Evolutionary conservation across 2,888 invertebrate species (phyloP), one percentile per base, ranked within the genome.

Genomic region (Epinotia bilunana): DNA sequence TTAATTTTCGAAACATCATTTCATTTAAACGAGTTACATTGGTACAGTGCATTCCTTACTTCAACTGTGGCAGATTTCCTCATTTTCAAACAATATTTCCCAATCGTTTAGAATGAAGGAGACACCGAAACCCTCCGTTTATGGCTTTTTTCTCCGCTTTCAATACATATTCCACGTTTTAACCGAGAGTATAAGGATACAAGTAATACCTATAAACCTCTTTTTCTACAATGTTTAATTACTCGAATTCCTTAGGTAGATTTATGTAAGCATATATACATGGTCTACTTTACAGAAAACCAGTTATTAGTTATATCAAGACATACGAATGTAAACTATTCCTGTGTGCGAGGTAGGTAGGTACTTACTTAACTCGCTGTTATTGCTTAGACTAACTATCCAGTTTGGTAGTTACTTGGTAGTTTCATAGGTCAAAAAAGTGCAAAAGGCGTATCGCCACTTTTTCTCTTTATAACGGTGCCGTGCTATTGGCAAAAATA

Each of bases 1-100:
- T 7, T n/a, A n/a, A 53, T n/a, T 7, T 53, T 7, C 3, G 1
- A 53, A 53, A n/a, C 53, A 13, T 53, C 16, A 53, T 53, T 57
- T 20, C 6, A 68, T 57, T 13, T 20, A 57, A 57, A 6, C 16
- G 3, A 72, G n/a, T 23, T 12, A 33, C 7, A 33, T 33, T 6
- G 33, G 33, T 33, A 53, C 18, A 64, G 57, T 58, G 12, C 63
- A 64, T 46, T 58, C 33, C 46, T 53, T 65, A 67, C 58, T 60
- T 57, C 28, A 63, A 69, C 63, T 46, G 46, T 57, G 33, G 57
- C 28, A 62, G 28, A 67, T 67, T 67, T 61, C 55, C 61, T 68
- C 53, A 23, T 74, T 74, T 57, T 46, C 62, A 60, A 70, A 70
- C 49, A 74, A 74, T 74, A 64, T 74, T 74, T 74, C 58, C 64